Evolutionary conservation across 2,797 vertebrate genomes (phyloP).

Genomic region (Gephyroberyx darwinii): DNA sequence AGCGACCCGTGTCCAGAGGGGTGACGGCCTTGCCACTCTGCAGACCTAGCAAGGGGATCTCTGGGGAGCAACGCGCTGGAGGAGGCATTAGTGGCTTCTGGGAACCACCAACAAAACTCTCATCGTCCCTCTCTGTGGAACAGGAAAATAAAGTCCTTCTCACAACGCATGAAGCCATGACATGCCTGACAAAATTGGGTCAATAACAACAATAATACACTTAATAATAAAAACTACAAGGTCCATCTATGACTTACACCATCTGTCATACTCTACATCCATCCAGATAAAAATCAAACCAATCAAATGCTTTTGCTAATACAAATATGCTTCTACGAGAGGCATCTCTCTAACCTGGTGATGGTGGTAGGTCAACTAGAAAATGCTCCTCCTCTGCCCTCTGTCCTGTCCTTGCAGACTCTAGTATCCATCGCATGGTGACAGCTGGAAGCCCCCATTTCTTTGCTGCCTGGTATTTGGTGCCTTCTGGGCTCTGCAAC

Average conservation of each 20-base stretch:
- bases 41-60: conserved; percentile 71
- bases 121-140: conserved; percentile 75
- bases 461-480: conserved; percentile 95
- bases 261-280: too few relatives aligned
- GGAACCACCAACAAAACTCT: conserved; percentile 81
- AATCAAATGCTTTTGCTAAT: too few relatives aligned
- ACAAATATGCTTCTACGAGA: background rate
- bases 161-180: background rate
- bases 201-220: too few relatives aligned
- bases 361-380: conserved; percentile 82
- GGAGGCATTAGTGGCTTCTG: conserved; percentile 70
- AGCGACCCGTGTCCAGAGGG: conserved; percentile 89
- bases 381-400: conserved; percentile 86
- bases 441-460: conserved; percentile 95
- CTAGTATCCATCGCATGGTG: conserved; percentile 89
- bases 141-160: background rate
- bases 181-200: background rate
- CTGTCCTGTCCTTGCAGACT: conserved; percentile 86
- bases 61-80: conserved; percentile 63
- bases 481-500: conserved; percentile 87
- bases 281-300: too few relatives aligned
- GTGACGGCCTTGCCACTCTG: conserved; percentile 85
- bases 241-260: too few relatives aligned
- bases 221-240: too few relatives aligned
- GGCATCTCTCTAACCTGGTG: conserved; percentile 79